phyloP scores from a whole-genome alignment of 2,888 invertebrate genomes.

The Amphimallon solstitiale region DNA sequence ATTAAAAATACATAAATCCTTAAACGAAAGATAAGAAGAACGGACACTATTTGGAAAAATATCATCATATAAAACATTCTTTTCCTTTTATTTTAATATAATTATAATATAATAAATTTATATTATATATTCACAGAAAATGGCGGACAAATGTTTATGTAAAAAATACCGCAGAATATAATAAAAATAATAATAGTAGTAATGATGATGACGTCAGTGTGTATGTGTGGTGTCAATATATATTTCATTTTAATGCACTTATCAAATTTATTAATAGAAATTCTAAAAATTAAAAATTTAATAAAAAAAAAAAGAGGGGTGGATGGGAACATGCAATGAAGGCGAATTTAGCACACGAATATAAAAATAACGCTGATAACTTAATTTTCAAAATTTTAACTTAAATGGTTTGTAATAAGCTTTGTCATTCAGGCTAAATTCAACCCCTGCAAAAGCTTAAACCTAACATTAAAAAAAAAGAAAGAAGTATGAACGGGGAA shows the following conservation, averaged over 20 bases:
- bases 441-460: slow-evolving; percentile 13
- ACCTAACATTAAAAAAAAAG: slow-evolving; percentile 14
- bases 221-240: no score
- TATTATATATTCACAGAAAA: slow-evolving; percentile 45
- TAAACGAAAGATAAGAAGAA: slow-evolving; percentile 13
- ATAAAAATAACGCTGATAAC: slow-evolving; percentile 14
- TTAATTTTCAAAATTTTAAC: slow-evolving; percentile 5
- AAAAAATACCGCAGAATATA: slow-evolving; percentile 54
- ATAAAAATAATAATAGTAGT: slow-evolving; percentile 36
- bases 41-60: slow-evolving; percentile 29
- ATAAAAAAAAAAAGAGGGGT: no score
- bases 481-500: background rate
- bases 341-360: slow-evolving; percentile 50
- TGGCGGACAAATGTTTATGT: slow-evolving; percentile 50
- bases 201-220: no score
- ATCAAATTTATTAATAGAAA: slow-evolving; percentile 53
- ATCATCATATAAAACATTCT: slow-evolving; percentile 47
- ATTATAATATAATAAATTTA: slow-evolving; percentile 33
- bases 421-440: slow-evolving; percentile 24
- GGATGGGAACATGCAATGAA: slow-evolving; percentile 50
- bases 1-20: slow-evolving; percentile 29
- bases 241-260: slow-evolving; percentile 57
- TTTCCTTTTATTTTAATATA: slow-evolving; percentile 41
- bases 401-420: slow-evolving; percentile 17
- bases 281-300: slow-evolving; percentile 51